Conservation (phyloP, 1,140 invertebrate genomes). For the Formica exsecta region DNA sequence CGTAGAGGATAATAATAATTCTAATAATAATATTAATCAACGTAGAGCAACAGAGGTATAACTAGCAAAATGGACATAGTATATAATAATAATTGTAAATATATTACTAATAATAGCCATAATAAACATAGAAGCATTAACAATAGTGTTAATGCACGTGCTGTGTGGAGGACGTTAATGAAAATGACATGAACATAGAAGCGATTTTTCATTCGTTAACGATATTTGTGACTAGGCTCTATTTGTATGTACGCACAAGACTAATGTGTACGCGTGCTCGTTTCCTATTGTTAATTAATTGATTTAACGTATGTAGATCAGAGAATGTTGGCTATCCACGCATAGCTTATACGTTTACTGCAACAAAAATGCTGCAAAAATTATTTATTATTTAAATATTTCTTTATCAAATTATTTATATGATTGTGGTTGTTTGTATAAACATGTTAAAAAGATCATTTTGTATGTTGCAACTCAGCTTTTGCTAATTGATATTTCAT, state of each 20-base stretch:
- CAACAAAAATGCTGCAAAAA: background rate
- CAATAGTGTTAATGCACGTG: conserved; percentile 67
- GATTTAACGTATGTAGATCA: conserved; percentile 72
- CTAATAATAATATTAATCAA: conserved; percentile 69
- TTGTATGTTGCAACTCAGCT: background rate
- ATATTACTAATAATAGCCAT: conserved; percentile 65
- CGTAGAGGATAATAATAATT: conserved; percentile 65
- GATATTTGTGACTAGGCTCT: conserved; percentile 82
- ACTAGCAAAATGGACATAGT: conserved; percentile 62
- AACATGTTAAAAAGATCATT: background rate
- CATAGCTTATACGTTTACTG: background rate
- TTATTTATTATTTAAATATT: background rate
- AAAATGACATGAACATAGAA: conserved; percentile 70
- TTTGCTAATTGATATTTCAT: background rate
- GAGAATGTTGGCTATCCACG: conserved; percentile 24
- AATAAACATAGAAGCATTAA: conserved; percentile 71
- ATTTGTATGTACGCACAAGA: conserved; percentile 71
- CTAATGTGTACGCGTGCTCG: conserved; percentile 69
- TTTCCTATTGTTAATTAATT: conserved; percentile 73
- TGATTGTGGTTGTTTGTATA: background rate
- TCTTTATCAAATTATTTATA: background rate
- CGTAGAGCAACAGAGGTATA: conserved; percentile 62
- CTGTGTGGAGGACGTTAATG: conserved; percentile 57
- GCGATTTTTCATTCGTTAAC: conserved; percentile 70
- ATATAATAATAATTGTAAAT: conserved; percentile 61